Percentiles rank a stretch among this genome's conserved stretches.
Evolutionary conservation across 92 coral and sea anemone species (phyloP).

Genomic region (Ricordea florida): DNA sequence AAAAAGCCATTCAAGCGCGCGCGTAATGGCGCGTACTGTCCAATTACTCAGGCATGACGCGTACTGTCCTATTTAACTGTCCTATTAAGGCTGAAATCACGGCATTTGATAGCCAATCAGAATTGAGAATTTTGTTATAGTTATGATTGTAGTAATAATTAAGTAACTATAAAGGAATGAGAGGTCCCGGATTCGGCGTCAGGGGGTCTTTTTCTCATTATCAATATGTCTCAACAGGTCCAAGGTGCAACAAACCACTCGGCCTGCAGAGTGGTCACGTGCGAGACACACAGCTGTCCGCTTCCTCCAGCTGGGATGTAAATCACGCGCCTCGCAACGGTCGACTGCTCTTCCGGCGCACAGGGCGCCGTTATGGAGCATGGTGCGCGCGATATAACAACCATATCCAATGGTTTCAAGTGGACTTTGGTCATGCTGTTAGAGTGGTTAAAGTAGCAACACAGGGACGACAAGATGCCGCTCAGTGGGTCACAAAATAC

Average conservation of each 20-base stretch:
- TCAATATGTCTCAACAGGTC: slow-evolving; percentile 13
- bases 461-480: slow-evolving; percentile 57
- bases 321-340: slow-evolving; percentile 62
- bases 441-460: slow-evolving; percentile 56
- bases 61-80: too few species aligned
- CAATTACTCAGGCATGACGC: too few species aligned
- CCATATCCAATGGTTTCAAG: slow-evolving; percentile 67
- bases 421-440: slow-evolving; percentile 54
- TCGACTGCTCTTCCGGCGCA: slow-evolving; percentile 47
- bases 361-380: slow-evolving; percentile 57
- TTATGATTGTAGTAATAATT: too few species aligned
- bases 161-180: too few species aligned
- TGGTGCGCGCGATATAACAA: slow-evolving; percentile 64
- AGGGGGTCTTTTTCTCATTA: neutral
- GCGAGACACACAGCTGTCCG: slow-evolving; percentile 50
- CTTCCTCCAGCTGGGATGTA: slow-evolving; percentile 61
- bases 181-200: too few species aligned
- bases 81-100: too few species aligned
- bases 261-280: slow-evolving; percentile 65
- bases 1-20: too few species aligned
- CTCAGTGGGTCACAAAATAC: slow-evolving; percentile 71
- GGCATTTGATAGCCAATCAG: too few species aligned
- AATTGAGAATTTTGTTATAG: too few species aligned
- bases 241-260: slow-evolving; percentile 60
- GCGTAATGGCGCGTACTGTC: too few species aligned